Evolutionary conservation across 2,888 invertebrate genomes (phyloP), one percentile per base, ranked within the genome.

Genomic region (Temnothorax rugatulus): DNA sequence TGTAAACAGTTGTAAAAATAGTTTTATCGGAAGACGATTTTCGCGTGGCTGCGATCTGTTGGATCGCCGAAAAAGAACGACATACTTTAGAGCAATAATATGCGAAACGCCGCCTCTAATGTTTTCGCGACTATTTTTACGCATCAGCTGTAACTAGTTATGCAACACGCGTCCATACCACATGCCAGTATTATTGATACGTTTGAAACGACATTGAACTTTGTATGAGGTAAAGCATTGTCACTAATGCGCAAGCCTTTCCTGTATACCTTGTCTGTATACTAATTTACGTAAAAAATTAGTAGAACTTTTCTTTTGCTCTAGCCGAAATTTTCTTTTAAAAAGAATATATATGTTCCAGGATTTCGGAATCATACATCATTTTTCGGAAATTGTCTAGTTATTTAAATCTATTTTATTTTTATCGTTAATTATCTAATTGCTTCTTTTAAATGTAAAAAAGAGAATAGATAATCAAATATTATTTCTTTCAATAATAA

Each of bases 1-100:
- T n/a, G 21, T 59, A 79, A 79, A 68, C 15, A 77, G 18, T 1
- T 2, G n/a, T 69, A 79, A 71, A 79, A 69, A 71, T 69, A 64
- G 57, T 57, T 76, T 64, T 34, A 69, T 59, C 21, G 11, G 2
- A 59, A 69, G 8, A 21, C 0, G 4, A 69, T 44, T 29, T 44
- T 54, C 21, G 13, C 54, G 2, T 75, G 7, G 18, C 11, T 41
- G 0, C n/a, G 1, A 21, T 63, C 8, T 4, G 1, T 29, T 41
- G 44, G 2, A 44, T 41, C 13, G 9, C 13, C 11, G 13, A n/a
- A 15, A 69, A 68, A 1, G 4, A 21, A 8, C 47, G 38, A 50
- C 15, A 4, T 25, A 34, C 0, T 4, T 7, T 0, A n/a, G 8
- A 11, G 5, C 7, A 29, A 44, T 29, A 47, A 11, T n/a, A 15